Evolutionary conservation across 2,888 invertebrate species (phyloP), one percentile per base, ranked within the genome.

Genomic region (Fragum whitleyi): DNA sequence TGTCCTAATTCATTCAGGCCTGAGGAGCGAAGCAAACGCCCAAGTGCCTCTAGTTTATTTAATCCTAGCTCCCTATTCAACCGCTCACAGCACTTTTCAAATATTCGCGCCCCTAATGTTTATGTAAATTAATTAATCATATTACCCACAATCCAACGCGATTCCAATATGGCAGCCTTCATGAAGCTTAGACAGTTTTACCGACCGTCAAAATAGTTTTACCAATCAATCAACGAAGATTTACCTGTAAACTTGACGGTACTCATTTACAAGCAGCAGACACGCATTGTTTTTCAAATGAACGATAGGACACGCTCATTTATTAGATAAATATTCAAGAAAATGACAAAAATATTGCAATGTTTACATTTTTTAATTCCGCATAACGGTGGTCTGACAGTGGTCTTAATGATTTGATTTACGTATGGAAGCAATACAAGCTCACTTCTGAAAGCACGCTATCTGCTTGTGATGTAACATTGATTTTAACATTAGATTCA

Each of bases 101-200:
- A 47, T 19, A 47, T 47, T 47, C 47, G 47, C 47, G 47, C 47
- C 3, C 16, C 47, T 32, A 36, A 71, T 57, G n/a, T 65, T 65
- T 65, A 74, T 55, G 74, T 55, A 74, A 74, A 74, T 74, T 75
- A 57, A 68, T 75, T 77, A 57, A 74, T 81, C 16, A 51, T 61
- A 68, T 51, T 70, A 68, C 83, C 83, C 80, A 78, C 7, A 75
- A 74, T 69, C 36, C 80, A 65, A 67, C 62, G 70, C 79, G 76
- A 65, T 79, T 84, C 78, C 86, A 86, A 86, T 55, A 86, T 86
- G 86, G 83, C 84, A 84, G 83, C 80, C 73, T 71, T 69, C 83
- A 65, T 65, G 65, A 26, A 42, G 2, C 36, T 6, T 21, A 26
- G 23, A 26, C 42, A 19, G 26, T 39, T 14, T 21, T 51, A 29